Conservation (phyloP, 2,113 vertebrate genomes). For the Sylvia atricapilla region DNA sequence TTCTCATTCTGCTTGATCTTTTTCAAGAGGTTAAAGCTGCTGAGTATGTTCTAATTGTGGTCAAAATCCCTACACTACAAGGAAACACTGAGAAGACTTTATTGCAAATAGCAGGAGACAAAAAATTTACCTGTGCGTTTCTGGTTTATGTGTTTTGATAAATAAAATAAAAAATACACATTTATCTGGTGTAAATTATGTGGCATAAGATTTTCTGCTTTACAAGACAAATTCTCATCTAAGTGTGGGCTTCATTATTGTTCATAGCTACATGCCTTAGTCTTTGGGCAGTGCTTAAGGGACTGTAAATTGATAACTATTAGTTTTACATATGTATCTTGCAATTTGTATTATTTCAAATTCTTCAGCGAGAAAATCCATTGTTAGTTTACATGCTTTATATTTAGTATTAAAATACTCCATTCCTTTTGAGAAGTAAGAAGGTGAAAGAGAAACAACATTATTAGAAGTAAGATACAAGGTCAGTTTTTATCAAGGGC, state of each 20-base stretch:
- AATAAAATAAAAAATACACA: neutral
- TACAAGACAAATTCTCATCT: neutral
- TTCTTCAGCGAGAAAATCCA: neutral
- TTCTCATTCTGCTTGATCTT: neutral
- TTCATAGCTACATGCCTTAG: neutral
- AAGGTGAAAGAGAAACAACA: neutral
- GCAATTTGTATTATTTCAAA: neutral
- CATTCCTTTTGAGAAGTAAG: neutral
- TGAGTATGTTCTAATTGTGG: neutral
- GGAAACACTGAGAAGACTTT: neutral
- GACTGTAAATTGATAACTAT: neutral
- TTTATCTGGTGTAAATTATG: neutral
- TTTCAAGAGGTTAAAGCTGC: neutral
- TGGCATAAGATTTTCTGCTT: neutral
- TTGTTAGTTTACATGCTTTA: neutral
- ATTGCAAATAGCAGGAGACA: neutral
- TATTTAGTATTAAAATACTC: neutral
- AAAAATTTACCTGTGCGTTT: neutral
- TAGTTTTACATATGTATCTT: neutral
- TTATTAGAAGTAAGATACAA: neutral
- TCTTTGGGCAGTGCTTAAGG: neutral
- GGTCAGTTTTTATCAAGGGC: neutral
- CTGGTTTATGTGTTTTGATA: neutral
- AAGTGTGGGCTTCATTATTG: neutral
- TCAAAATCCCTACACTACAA: neutral